Conservation (phyloP, 2,888 invertebrate genomes). For the Drosophila vallismaia region DNA sequence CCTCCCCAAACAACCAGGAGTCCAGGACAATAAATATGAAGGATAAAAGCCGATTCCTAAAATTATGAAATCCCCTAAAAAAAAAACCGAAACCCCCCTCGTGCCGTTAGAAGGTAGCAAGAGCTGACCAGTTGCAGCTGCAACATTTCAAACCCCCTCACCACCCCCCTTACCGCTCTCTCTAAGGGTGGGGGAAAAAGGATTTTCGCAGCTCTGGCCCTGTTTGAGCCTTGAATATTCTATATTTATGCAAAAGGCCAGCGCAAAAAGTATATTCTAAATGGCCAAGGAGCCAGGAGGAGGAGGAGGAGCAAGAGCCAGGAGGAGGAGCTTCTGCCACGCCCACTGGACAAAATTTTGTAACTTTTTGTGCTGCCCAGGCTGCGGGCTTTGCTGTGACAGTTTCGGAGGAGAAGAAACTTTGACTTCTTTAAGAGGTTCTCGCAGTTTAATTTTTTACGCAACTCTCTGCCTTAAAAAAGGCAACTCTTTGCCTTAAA, state of each 20-base stretch:
- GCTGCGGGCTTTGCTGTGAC: constrained; percentile 67
- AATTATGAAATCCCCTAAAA: not conserved
- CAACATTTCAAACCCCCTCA: constrained; percentile 53
- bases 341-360: constrained; percentile 53
- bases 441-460: not conserved
- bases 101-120: not conserved
- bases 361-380: constrained; percentile 61
- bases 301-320: constrained; percentile 27
- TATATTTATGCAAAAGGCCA: constrained; percentile 68
- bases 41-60: not conserved
- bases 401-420: constrained; percentile 50
- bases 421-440: not conserved
- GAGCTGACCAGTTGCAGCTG: constrained; percentile 45
- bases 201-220: constrained; percentile 53
- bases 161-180: not conserved
- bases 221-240: constrained; percentile 69
- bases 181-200: constrained; percentile 12
- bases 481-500: no score
- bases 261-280: constrained; percentile 44
- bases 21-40: constrained; percentile 19
- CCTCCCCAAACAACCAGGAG: not conserved
- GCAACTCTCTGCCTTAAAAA: no score
- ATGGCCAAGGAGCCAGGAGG: constrained; percentile 61
- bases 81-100: not conserved
- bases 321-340: constrained; percentile 28